Base-by-base conservation (phyloP, 1,140 invertebrate genomes). In the Drosophila prosaltans region DNA sequence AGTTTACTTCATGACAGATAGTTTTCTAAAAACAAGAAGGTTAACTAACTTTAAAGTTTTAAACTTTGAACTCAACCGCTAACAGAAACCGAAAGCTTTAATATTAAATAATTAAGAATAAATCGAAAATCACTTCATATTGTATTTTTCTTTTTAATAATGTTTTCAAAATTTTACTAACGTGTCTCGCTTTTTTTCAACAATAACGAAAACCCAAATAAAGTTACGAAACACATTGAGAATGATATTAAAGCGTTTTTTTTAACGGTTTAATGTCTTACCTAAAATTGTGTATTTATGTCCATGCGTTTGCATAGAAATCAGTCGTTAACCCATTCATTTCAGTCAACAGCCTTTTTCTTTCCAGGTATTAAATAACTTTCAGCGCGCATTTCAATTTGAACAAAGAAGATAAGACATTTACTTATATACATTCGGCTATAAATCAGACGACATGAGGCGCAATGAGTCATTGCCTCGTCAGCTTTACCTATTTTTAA, bases 321-420 rank as follows among this genome's bases (percentile, higher is more conserved):
- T 24, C 45, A 51, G 45, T 51, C 45, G 9, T 51, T 51, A 51
- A 51, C 45, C 45, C 45, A 26, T 26, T 51, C 21, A 51, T 51
- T 51, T 24, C 45, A 51, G 45, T 51, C 45, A 51, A 51, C 7
- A 24, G 45, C 45, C 45, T 51, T 24, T 51, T 26, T 51, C 6
- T 36, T 36, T 36, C 28, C 32, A 26, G n/a, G 45, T 51, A 51
- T 51, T 51, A 51, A 51, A 51, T 51, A 51, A 51, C 45, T 51
- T 51, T 51, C 9, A 51, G 45, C 21, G 45, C 21, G 24, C 21
- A 26, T 51, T 51, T 51, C 24, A 51, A 26, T 10, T 10, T 48
- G 45, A 48, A 48, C 45, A 48, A 48, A 48, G 21, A 48, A 48
- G 45, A 48, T 51, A 26, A 51, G 21, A 9, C 7, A 40, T 21